phyloP scores from a whole-genome alignment of 37 sponge, comb jelly and placozoan species.

The Halisarca cf. caerulea region DNA sequence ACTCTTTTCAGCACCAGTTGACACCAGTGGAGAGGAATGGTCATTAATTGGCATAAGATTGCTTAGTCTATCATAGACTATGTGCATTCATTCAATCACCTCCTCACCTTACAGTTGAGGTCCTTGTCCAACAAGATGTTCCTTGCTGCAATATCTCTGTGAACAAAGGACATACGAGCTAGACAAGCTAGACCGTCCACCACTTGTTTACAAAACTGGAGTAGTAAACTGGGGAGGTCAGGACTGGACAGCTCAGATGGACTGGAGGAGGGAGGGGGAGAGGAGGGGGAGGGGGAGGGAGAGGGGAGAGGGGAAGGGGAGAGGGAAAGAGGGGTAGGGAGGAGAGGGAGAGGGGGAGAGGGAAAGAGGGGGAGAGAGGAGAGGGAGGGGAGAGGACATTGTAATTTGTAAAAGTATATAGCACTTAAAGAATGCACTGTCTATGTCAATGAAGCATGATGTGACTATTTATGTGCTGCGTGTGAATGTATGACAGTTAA shows the following conservation, averaged over 20 bases:
- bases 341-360: too few species aligned
- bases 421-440: too few species aligned
- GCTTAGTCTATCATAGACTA: too few species aligned
- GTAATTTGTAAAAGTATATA: too few species aligned
- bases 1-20: too few species aligned
- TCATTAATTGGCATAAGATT: too few species aligned
- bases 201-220: slow-evolving; percentile 35
- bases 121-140: slow-evolving; percentile 27
- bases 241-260: not conserved
- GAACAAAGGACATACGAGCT: slow-evolving; percentile 30
- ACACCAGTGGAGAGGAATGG: too few species aligned
- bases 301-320: not conserved
- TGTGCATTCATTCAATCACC: not conserved
- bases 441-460: too few species aligned
- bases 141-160: slow-evolving; percentile 45
- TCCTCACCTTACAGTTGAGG: slow-evolving; percentile 27
- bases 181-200: slow-evolving; percentile 27
- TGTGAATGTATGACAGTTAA: too few species aligned
- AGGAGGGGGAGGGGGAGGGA: not conserved
- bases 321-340: too few species aligned
- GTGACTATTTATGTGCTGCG: too few species aligned
- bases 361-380: not conserved
- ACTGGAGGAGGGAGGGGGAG: not conserved
- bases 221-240: slow-evolving; percentile 18
- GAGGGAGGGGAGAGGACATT: not conserved